Conservation (phyloP, 1,140 invertebrate genomes). For the Aphelenchoides besseyi region DNA sequence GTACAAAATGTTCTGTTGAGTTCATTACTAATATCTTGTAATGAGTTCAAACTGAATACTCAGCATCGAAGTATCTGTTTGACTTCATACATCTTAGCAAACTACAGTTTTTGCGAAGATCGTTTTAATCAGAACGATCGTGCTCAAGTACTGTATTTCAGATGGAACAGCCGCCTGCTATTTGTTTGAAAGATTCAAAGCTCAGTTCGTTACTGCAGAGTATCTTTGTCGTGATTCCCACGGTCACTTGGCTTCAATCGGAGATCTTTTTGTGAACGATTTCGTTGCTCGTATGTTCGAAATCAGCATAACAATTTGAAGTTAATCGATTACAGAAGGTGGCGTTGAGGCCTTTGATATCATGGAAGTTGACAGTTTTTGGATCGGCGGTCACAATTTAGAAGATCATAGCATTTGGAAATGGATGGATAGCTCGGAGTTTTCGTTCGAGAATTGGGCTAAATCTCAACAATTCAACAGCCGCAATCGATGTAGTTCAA, state of each 20-base stretch:
- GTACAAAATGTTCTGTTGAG: too few relatives aligned
- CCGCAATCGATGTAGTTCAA: neutral
- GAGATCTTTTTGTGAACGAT: slow-evolving; percentile 10
- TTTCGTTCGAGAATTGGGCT: slow-evolving; percentile 15
- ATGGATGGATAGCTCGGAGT: slow-evolving; percentile 14
- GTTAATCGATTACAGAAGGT: neutral
- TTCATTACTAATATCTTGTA: too few relatives aligned
- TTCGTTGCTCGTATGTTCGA: slow-evolving; percentile 21
- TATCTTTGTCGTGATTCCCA: neutral
- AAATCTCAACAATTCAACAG: neutral
- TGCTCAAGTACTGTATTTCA: too few relatives aligned
- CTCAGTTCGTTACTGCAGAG: slow-evolving; percentile 20
- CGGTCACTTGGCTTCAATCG: slow-evolving; percentile 20
- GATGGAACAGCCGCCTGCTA: slow-evolving; percentile 1
- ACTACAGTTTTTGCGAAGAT: too few relatives aligned
- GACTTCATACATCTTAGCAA: too few relatives aligned
- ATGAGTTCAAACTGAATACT: too few relatives aligned
- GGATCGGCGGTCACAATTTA: slow-evolving; percentile 19
- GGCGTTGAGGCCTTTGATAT: slow-evolving; percentile 11
- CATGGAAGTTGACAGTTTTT: neutral
- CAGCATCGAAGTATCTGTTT: too few relatives aligned
- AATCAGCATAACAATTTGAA: neutral
- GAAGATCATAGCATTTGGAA: neutral
- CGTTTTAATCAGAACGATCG: too few relatives aligned
- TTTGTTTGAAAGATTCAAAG: slow-evolving; percentile 5